phyloP scores from a whole-genome alignment of 2,797 vertebrate genomes.

The Rousettus madagascariensis region DNA sequence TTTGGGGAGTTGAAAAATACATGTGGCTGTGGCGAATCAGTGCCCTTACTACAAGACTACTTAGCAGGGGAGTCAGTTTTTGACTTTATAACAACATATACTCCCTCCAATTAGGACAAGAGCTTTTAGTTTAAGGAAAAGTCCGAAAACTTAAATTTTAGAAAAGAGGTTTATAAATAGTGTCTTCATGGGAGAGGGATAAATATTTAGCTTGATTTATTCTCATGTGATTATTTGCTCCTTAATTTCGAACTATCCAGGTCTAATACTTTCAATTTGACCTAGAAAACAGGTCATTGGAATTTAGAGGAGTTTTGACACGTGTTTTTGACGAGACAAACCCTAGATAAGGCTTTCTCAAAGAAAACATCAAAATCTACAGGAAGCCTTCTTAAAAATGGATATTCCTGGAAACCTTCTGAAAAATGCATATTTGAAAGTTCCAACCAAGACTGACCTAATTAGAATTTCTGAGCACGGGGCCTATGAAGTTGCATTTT shows the following conservation, averaged over 20 bases:
- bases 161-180: not conserved
- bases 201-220: not conserved
- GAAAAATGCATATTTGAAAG: not conserved
- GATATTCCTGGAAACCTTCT: not conserved
- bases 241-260: not conserved
- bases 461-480: not conserved
- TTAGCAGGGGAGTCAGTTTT: constrained; percentile 24
- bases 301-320: not conserved
- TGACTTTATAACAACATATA: constrained; percentile 61
- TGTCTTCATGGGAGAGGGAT: not conserved
- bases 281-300: not conserved
- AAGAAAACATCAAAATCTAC: not conserved
- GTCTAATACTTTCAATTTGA: not conserved
- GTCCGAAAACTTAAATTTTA: constrained; percentile 2
- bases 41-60: constrained; percentile 56
- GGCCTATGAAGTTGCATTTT: not conserved
- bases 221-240: not conserved
- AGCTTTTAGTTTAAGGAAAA: not conserved
- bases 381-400: not conserved
- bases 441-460: not conserved
- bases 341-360: not conserved
- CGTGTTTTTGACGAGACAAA: not conserved
- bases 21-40: constrained; percentile 59
- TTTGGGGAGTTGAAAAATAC: constrained; percentile 83
- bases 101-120: not conserved